These are phyloP conservation scores for Pammene aurita DNA, from an alignment of 2,888 invertebrate species.

Conservation along the genomic window DNA sequence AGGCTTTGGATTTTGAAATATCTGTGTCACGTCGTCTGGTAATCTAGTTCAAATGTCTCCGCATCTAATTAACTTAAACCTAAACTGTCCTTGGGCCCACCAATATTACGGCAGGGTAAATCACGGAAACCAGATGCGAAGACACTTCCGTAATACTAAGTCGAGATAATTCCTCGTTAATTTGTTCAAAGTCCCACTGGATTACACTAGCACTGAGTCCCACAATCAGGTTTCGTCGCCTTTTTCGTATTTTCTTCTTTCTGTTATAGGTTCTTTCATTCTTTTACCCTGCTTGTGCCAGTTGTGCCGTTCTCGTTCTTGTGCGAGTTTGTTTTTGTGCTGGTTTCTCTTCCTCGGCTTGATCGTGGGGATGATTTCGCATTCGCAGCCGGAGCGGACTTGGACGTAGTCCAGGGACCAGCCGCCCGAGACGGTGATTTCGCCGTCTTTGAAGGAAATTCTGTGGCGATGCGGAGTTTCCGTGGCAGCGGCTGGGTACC, in stretches of 20 bases:
- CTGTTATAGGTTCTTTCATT: conserved; percentile 46
- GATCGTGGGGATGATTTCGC: conserved; percentile 85
- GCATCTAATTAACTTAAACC: conserved; percentile 43
- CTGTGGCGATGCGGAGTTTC: conserved; percentile 69
- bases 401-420: conserved; percentile 93
- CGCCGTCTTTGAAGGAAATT: conserved; percentile 79
- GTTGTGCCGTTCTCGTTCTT: conserved; percentile 48
- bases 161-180: conserved; percentile 56
- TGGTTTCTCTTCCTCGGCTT: conserved; percentile 59
- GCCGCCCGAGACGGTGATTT: conserved; percentile 74
- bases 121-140: conserved; percentile 33
- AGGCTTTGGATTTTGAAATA: neutral
- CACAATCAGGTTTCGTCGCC: conserved; percentile 72
- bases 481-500: conserved; percentile 64
- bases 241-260: conserved; percentile 58
- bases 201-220: conserved; percentile 56
- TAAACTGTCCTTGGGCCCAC: conserved; percentile 43
- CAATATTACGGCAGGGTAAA: conserved; percentile 9
- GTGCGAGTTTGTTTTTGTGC: conserved; percentile 53
- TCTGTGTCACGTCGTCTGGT: conserved; percentile 22
- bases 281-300: conserved; percentile 67
- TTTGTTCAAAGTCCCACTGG: conserved; percentile 72
- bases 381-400: conserved; percentile 92
- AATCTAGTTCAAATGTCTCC: conserved; percentile 43
- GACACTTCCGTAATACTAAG: conserved; percentile 57